A percentile compares a stretch with the other conserved stretches of the same genome.
These are phyloP conservation scores for Didymodactylos carnosus DNA, from an alignment of 2,888 invertebrate species.

Conservation along the genomic window DNA sequence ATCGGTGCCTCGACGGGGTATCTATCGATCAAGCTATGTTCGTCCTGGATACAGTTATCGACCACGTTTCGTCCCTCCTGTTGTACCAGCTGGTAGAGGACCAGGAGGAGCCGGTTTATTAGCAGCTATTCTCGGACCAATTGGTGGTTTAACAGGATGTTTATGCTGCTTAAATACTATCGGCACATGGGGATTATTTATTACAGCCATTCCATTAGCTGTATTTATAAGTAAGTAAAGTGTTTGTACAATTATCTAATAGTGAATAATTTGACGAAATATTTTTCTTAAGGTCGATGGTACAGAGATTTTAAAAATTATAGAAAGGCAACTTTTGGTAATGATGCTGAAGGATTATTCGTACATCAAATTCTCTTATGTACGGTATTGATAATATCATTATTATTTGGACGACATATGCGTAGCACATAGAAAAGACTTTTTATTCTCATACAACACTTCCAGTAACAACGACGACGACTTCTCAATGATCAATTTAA, in stretches of 20 bases:
- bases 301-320: neutral
- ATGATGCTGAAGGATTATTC: neutral
- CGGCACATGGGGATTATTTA: neutral
- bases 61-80: neutral
- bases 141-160: neutral
- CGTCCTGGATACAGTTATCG: neutral
- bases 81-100: neutral
- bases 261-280: no score
- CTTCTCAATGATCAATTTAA: no score
- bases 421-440: neutral
- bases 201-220: neutral
- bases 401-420: no score
- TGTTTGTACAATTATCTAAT: no score
- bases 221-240: neutral
- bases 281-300: neutral
- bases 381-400: neutral
- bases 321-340: no score
- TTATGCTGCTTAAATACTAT: neutral
- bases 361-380: neutral
- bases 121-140: neutral
- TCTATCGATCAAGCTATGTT: neutral
- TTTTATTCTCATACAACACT: no score
- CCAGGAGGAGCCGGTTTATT: neutral
- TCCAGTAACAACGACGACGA: neutral
- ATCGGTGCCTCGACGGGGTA: no score